Conservation (phyloP, 2,797 vertebrate genomes). For the Sandelia bainsii region DNA sequence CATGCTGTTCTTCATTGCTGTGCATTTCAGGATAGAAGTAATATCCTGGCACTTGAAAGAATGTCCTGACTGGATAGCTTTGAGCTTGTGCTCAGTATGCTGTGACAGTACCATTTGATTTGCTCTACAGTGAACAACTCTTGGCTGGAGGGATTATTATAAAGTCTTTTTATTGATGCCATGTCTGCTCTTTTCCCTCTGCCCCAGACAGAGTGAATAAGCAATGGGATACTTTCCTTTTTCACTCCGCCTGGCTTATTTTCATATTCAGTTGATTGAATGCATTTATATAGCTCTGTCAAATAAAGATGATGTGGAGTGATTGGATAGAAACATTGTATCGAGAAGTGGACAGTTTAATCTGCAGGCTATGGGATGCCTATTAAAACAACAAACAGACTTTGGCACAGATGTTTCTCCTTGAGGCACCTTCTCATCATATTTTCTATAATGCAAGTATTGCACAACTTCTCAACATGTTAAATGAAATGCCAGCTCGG, state of each 20-base stretch:
- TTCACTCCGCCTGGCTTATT: constrained; percentile 18
- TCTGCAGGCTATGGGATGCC: constrained; percentile 19
- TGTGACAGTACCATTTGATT: constrained; percentile 42
- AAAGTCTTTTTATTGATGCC: constrained; percentile 51
- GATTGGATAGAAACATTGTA: constrained; percentile 29
- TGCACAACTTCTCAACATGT: constrained; percentile 16
- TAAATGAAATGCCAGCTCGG: constrained; percentile 19
- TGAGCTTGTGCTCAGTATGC: constrained; percentile 39
- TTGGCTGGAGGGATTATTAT: constrained; percentile 29
- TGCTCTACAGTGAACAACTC: constrained; percentile 26
- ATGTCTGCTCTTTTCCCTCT: constrained; percentile 22
- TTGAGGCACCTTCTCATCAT: constrained; percentile 29
- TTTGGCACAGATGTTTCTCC: constrained; percentile 24
- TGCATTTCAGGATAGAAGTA: constrained; percentile 24
- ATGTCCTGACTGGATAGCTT: constrained; percentile 21
- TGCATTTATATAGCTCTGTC: constrained; percentile 53
- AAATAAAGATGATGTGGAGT: constrained; percentile 38
- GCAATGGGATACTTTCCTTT: constrained; percentile 5
- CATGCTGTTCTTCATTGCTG: constrained; percentile 29
- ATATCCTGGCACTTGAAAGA: constrained; percentile 35
- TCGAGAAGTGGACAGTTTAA: constrained; percentile 21
- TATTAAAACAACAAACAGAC: constrained; percentile 44
- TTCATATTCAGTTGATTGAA: constrained; percentile 53
- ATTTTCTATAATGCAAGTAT: constrained; percentile 12
- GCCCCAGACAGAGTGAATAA: neutral